A percentile compares a stretch with the other conserved stretches of the same genome.
Conservation (phyloP, 37 sponge, comb jelly and placozoan genomes). For the Aphrocallistes beatrix region DNA sequence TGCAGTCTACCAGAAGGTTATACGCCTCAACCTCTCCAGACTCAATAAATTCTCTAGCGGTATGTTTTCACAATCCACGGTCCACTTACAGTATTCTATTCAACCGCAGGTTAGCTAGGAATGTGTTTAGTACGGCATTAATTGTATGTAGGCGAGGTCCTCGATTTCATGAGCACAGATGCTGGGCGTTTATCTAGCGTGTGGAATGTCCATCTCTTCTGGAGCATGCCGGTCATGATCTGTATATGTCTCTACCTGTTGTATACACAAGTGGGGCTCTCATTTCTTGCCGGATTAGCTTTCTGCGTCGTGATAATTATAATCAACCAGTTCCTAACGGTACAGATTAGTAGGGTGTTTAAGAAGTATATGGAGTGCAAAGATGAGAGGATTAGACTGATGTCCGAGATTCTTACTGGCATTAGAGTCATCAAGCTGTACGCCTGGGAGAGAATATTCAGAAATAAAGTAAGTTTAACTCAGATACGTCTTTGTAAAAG, state of each 20-base stretch:
- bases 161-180: constrained; percentile 92
- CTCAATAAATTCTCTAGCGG: constrained; percentile 67
- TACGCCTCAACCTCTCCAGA: constrained; percentile 47
- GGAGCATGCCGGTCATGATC: constrained; percentile 93
- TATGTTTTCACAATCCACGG: constrained; percentile 18
- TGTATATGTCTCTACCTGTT: constrained; percentile 68
- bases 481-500: no score
- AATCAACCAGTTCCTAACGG: constrained; percentile 80
- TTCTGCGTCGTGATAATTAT: constrained; percentile 74
- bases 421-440: constrained; percentile 89
- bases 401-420: constrained; percentile 73
- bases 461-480: constrained; percentile 36
- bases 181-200: constrained; percentile 79
- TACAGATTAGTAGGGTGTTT: constrained; percentile 73
- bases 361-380: constrained; percentile 80
- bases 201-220: constrained; percentile 83
- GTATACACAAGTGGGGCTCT: constrained; percentile 79
- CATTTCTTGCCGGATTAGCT: constrained; percentile 79
- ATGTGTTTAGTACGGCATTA: neutral
- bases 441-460: constrained; percentile 78
- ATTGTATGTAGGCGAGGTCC: constrained; percentile 31
- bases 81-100: neutral
- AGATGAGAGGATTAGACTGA: constrained; percentile 81
- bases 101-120: neutral
- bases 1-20: constrained; percentile 68